Evolutionary conservation across 2,888 invertebrate genomes (phyloP).

Genomic region (Cephus sareptanus): DNA sequence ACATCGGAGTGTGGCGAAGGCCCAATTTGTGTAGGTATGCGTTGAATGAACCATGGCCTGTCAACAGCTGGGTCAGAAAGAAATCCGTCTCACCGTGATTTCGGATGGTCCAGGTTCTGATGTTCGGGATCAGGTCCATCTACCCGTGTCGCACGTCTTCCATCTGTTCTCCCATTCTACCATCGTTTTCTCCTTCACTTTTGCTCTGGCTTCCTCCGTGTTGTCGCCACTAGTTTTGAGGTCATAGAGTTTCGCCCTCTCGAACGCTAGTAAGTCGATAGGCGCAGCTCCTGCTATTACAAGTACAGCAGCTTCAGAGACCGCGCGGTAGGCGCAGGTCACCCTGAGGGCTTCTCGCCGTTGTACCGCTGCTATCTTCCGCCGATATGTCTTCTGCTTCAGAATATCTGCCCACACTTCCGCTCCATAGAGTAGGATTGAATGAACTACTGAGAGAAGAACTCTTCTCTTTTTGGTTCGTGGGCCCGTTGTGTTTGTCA

Average conservation of each 20-base stretch:
- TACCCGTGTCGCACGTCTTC: not conserved
- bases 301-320: conserved; percentile 34
- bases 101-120: not conserved
- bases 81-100: conserved; percentile 4
- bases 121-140: conserved; percentile 7
- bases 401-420: conserved; percentile 27
- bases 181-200: not conserved
- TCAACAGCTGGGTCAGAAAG: conserved; percentile 4
- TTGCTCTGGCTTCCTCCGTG: not conserved
- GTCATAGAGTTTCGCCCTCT: conserved; percentile 18
- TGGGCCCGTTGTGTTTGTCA: conserved; percentile 4
- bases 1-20: too few relatives aligned
- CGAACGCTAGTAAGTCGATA: conserved; percentile 30
- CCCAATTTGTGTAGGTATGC: not conserved
- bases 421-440: conserved; percentile 34
- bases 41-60: conserved; percentile 7
- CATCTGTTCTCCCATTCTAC: not conserved
- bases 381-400: conserved; percentile 20
- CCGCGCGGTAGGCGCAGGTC: conserved; percentile 33
- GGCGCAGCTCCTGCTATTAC: conserved; percentile 31
- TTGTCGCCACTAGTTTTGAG: not conserved
- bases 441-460: conserved; percentile 24
- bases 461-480: conserved; percentile 20
- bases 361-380: conserved; percentile 29
- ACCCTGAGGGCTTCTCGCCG: conserved; percentile 30